phyloP scores from a whole-genome alignment of 2,113 vertebrate species.

The Euleptes europaea region DNA sequence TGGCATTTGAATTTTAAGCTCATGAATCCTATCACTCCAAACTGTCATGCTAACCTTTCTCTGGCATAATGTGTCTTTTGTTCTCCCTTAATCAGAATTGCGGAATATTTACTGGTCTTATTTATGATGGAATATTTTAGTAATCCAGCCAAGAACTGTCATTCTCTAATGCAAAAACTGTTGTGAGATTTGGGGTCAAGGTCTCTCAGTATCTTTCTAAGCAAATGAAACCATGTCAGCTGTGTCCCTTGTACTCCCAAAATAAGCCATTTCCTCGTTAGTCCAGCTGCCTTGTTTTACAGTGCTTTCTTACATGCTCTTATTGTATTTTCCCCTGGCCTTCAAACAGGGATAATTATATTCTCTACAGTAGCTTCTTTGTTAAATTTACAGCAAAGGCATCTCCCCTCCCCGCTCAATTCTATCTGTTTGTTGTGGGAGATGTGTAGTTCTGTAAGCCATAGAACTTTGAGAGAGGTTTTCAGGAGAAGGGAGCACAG shows the following conservation, averaged over 20 bases:
- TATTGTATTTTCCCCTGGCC: no score
- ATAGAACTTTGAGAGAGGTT: neutral
- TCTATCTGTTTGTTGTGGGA: neutral
- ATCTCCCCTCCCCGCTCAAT: neutral
- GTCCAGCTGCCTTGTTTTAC: neutral
- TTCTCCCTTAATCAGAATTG: neutral
- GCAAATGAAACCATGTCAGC: neutral
- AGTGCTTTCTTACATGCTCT: neutral
- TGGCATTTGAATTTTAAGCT: conserved; percentile 1
- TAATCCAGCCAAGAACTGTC: neutral
- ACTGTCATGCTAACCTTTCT: neutral
- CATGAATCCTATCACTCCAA: neutral
- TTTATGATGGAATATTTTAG: neutral
- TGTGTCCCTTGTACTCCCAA: neutral
- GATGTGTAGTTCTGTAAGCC: neutral
- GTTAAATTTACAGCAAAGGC: neutral
- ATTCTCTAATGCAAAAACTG: neutral
- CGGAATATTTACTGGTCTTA: neutral
- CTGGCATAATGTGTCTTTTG: neutral
- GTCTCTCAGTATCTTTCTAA: neutral
- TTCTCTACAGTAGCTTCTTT: neutral
- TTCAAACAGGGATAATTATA: neutral
- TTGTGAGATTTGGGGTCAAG: neutral
- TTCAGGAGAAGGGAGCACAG: neutral
- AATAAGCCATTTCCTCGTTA: neutral